Evolutionary conservation across 2,797 vertebrate species (phyloP).

Genomic region (Astyanax mexicanus): DNA sequence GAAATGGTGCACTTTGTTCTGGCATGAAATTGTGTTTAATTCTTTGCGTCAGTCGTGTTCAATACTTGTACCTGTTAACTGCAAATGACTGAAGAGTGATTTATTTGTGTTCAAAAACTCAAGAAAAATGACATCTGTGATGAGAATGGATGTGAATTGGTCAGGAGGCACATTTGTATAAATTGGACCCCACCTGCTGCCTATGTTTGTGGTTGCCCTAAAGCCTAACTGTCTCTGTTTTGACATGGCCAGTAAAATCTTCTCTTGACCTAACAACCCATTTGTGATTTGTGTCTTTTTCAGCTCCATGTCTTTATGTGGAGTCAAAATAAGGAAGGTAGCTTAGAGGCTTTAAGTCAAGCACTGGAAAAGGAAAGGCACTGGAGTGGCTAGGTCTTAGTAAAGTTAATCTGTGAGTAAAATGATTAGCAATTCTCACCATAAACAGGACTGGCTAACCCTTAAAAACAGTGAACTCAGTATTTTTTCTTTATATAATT

Average conservation of each 20-base stretch:
- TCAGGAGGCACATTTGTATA: conserved; percentile 47
- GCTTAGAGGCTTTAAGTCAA: background rate
- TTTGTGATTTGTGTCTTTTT: conserved; percentile 26
- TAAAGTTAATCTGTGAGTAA: background rate
- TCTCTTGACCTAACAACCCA: conserved; percentile 61
- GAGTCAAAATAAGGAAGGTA: background rate
- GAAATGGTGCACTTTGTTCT: conserved; percentile 63
- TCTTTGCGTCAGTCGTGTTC: conserved; percentile 29
- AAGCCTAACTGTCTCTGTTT: conserved; percentile 69
- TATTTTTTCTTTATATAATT: too few relatives aligned
- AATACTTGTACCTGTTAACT: conserved; percentile 32
- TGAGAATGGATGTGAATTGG: conserved; percentile 22
- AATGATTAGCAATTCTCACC: background rate
- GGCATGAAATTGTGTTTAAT: conserved; percentile 57
- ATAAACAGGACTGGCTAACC: background rate
- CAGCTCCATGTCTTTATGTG: background rate
- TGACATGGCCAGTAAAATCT: conserved; percentile 79
- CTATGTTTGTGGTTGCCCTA: conserved; percentile 70
- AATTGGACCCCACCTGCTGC: conserved; percentile 65
- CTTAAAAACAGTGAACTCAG: too few relatives aligned
- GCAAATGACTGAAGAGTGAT: background rate
- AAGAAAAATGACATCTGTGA: conserved; percentile 11
- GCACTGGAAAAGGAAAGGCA: too few relatives aligned
- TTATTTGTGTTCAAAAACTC: conserved; percentile 3
- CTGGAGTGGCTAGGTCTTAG: background rate